Base-by-base conservation (phyloP, 2,888 invertebrate species). In the Meteorus colon region DNA sequence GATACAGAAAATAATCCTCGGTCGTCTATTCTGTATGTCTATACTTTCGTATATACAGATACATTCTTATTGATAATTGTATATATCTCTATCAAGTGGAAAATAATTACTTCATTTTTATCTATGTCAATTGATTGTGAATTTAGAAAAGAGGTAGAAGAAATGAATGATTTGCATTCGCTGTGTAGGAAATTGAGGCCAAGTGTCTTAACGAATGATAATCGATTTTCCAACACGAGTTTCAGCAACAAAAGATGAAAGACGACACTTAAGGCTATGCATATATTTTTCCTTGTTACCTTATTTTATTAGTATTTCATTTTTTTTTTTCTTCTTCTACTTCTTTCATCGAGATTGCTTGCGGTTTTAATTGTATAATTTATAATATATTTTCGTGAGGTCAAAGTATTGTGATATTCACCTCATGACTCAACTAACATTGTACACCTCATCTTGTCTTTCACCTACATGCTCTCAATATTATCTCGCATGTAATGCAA, bases 371-470 rank as follows among this genome's bases (percentile, higher is more conserved):
- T 74, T 70, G 48, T 76, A 66, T 73, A 77, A 75, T 59, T 62
- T 76, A 74, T 65, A 78, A 71, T 45, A 75, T 16, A 68, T 68
- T 71, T 73, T 74, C 63, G 68, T 37, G 34, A 60, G 68, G 68
- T n/a, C 34, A 68, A 27, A 60, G 24, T 71, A 14, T 66, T 41
- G 27, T 27, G 29, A 51, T 68, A 29, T 24, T 14, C 55, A 16
- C 31, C 37, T 48, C 29, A 55, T 48, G 66, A 55, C 37, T 55
- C 55, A 19, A 55, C 55, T n/a, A 62, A 31, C 51, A n/a, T 34
- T 55, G 29, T 27, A 37, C n/a, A 31, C 59, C 16, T 19, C 31
- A 51, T 70, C 6, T 59, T n/a, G 34, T 70, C 55, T 16, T 34
- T 19, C 24, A 70, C 27, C 12, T n/a, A 16, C 29, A 45, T 19